phyloP scores from a whole-genome alignment of 2,113 vertebrate species.

The Lepus timidus region DNA sequence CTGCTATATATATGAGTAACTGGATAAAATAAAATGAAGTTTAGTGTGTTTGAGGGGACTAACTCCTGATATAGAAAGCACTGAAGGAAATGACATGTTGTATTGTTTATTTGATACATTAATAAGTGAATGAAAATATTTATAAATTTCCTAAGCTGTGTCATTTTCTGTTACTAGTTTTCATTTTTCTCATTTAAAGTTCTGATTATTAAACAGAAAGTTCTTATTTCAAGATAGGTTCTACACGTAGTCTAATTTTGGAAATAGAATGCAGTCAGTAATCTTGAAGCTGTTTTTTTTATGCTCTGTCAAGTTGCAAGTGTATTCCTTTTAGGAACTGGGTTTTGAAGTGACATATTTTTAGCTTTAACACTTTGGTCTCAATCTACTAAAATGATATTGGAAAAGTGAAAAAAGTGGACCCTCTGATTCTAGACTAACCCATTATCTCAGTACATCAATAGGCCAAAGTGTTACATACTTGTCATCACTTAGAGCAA shows the following conservation, averaged over 20 bases:
- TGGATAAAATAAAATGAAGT: not conserved
- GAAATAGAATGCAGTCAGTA: slow-evolving; percentile 1
- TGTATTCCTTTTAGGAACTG: not conserved
- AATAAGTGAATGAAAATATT: slow-evolving; percentile 51
- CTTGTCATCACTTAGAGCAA: not conserved
- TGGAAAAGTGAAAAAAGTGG: not conserved
- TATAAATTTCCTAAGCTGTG: not conserved
- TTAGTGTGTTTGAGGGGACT: not conserved
- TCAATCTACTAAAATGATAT: not conserved
- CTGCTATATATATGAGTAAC: not conserved
- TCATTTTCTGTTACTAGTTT: not conserved
- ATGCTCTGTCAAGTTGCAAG: not conserved
- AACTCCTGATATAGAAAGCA: not conserved
- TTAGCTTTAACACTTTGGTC: not conserved
- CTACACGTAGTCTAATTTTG: not conserved
- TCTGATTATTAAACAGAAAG: not conserved
- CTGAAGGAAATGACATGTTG: not conserved
- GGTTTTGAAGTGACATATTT: not conserved
- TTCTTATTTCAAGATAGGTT: not conserved
- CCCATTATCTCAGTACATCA: not conserved
- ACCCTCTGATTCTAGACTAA: not conserved
- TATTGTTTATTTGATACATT: not conserved
- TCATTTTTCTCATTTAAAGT: not conserved
- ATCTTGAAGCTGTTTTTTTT: not conserved
- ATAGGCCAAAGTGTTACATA: not conserved